phyloP scores from a whole-genome alignment of 1,140 invertebrate genomes.

The Leptinotarsa undecemlineata region DNA sequence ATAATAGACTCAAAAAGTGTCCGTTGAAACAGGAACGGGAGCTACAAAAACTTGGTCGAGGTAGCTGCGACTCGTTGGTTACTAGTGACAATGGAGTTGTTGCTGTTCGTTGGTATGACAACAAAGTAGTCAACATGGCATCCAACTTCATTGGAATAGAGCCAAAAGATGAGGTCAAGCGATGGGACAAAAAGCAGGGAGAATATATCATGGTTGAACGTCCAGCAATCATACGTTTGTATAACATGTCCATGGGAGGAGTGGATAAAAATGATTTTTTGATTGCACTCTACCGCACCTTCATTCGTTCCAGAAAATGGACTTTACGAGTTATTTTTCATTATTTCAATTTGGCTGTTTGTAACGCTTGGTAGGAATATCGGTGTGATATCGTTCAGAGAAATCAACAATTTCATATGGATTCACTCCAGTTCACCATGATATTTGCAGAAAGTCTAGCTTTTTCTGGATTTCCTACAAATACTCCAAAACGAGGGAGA shows the following conservation, averaged over 20 bases:
- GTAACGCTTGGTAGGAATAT: too few species aligned
- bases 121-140: background rate
- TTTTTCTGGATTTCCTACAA: background rate
- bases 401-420: background rate
- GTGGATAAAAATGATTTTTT: background rate
- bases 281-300: background rate
- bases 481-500: background rate
- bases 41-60: too few species aligned
- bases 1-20: too few species aligned
- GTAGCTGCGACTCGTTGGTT: too few species aligned
- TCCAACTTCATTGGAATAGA: background rate
- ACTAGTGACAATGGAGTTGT: background rate
- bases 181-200: background rate
- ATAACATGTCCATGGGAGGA: background rate
- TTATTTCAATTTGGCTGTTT: background rate
- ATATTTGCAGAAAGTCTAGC: background rate
- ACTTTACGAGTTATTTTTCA: background rate
- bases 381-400: too few species aligned
- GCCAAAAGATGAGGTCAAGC: background rate
- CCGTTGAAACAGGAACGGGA: too few species aligned
- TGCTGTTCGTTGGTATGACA: background rate
- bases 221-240: background rate
- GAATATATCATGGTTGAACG: background rate
- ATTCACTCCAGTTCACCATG: background rate
- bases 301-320: background rate